Conservation (phyloP, 2,888 invertebrate species). For the Idaea aversata region DNA sequence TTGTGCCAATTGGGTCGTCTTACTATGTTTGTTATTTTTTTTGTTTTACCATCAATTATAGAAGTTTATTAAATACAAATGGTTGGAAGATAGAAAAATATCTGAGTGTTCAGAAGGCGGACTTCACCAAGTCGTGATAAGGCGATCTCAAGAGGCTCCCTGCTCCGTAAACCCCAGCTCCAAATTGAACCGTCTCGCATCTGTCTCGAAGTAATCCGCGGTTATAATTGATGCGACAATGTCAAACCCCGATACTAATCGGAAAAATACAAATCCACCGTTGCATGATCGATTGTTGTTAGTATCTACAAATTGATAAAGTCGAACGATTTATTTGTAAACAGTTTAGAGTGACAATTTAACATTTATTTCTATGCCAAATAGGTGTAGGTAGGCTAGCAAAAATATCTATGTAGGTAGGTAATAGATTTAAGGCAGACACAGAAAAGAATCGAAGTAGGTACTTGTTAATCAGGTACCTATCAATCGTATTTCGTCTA, state of each 20-base stretch:
- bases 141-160: slow-evolving; percentile 58
- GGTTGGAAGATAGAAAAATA: background rate
- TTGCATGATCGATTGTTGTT: slow-evolving; percentile 71
- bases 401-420: too few relatives aligned
- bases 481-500: too few relatives aligned
- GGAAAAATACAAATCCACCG: slow-evolving; percentile 75
- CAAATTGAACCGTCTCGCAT: slow-evolving; percentile 77
- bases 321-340: slow-evolving; percentile 20
- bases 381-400: too few relatives aligned
- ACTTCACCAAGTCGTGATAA: slow-evolving; percentile 60
- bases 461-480: too few relatives aligned
- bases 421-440: too few relatives aligned
- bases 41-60: too few relatives aligned
- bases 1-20: too few relatives aligned
- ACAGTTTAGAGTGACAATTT: background rate
- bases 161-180: slow-evolving; percentile 50
- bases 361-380: background rate
- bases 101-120: slow-evolving; percentile 26
- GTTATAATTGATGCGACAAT: slow-evolving; percentile 79
- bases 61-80: background rate
- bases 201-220: slow-evolving; percentile 75
- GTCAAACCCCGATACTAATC: slow-evolving; percentile 75
- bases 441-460: too few relatives aligned
- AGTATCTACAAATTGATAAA: slow-evolving; percentile 34
- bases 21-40: too few relatives aligned